Base-by-base conservation (phyloP, 1,140 invertebrate genomes). In the Cydia pomonella region DNA sequence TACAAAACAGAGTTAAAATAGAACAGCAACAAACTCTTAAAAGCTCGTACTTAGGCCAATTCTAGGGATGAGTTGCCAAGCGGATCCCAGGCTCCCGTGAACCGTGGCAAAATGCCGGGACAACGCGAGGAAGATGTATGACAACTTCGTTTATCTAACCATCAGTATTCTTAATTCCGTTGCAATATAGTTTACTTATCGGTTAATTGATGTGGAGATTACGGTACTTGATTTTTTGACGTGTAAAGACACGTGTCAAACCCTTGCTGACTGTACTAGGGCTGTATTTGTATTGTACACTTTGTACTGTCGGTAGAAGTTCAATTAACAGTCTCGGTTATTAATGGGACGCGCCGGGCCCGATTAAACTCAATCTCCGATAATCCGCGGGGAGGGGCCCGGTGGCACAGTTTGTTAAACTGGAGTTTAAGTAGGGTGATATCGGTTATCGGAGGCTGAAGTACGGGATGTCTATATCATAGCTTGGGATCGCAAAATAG, bases 301-400 rank as follows among this genome's bases (percentile, higher is more conserved):
- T 33, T 33, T 25, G 29, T 69, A 69, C 33, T 33, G 25, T 33
- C 25, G n/a, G 47, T 18, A 69, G 33, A 69, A 69, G 33, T 33
- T 69, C 64, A 33, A 33, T 69, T 69, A 69, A 69, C 25, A 69
- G n/a, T 33, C 64, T 69, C 33, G 64, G 29, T 69, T 33, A 29
- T 69, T 33, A 69, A 33, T 69, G 25, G 33, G 33, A 69, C 64
- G 64, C 47, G 47, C 47, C 47, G n/a, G 47, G 47, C 27, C 25
- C 25, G 27, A 33, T 69, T 69, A 29, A 69, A 69, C 25, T 27
- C 25, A 69, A 69, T 69, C 64, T 69, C 33, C 33, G 33, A 69
- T 69, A 59, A 59, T 59, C 53, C 53, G 53, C 53, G 53, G 21
- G 53, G 53, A 23, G n/a, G 33, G 53, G 53, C 21, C 21, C 21